Base-by-base conservation (phyloP, 2,113 vertebrate genomes). In the Argyrosomus japonicus region DNA sequence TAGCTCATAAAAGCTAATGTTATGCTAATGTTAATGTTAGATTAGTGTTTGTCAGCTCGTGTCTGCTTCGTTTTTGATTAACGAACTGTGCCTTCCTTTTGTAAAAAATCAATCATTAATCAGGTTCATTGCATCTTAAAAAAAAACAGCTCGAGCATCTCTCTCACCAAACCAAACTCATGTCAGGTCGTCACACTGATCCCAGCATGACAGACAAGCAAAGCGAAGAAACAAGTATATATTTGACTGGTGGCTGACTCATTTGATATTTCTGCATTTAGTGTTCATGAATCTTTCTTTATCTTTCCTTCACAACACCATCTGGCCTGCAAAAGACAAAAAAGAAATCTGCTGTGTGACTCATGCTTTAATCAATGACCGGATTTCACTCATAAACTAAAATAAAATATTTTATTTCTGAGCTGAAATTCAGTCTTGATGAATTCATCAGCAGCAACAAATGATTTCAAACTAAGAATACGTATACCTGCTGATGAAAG, bases 201-300 rank as follows among this genome's bases (percentile, higher is more conserved):
- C 65, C 58, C 77, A 82, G 61, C 40, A 43, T 21, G 68, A 56
- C 58, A 64, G 45, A 23, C 61, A 60, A 64, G 68, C 29, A 67
- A 5, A 62, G 53, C 45, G 19, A 40, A 56, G 62, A 68, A 81
- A 56, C 17, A 68, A 65, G 72, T 29, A 21, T 54, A 29, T 32
- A 79, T 84, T 75, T 32, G 50, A 58, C 54, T 68, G 58, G 32
- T 63, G 54, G 47, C 54, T 71, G 73, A 78, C 69, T 63, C 81
- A 81, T 81, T 63, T 63, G 56, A 83, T 83, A 79, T 80, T 77
- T 75, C 53, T 73, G 53, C 70, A 65, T 82, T 84, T 71, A 70
- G 69, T 73, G 36, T 77, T 68, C 57, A 68, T 87, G 72, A 51
- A 68, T 72, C 73, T 81, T 60, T 56, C 36, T 88, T 86, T 74